These are phyloP conservation scores for Iselma pallidipennis DNA, from an alignment of 2,888 invertebrate genomes.

Conservation along the genomic window DNA sequence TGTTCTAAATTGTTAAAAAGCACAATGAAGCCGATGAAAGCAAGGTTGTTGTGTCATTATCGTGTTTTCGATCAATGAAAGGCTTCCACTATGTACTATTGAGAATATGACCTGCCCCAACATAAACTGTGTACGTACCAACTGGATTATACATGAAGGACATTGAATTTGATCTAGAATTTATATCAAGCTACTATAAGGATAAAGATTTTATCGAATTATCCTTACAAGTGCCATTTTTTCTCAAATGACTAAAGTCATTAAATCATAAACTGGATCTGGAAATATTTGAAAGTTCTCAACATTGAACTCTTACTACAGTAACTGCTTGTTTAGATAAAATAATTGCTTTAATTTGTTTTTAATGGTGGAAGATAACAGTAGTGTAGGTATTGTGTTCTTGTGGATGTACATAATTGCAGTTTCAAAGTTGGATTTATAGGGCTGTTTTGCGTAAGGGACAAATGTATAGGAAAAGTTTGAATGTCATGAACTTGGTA, in stretches of 20 bases:
- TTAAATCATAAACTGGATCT: background rate
- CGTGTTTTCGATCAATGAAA: constrained; percentile 9
- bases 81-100: too few species aligned
- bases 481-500: background rate
- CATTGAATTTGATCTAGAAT: too few species aligned
- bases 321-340: background rate
- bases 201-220: background rate
- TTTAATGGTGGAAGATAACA: background rate
- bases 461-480: background rate
- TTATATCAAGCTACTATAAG: background rate
- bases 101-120: constrained; percentile 1
- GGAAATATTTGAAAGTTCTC: background rate
- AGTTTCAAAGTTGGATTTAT: background rate
- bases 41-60: background rate
- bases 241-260: background rate
- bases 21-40: background rate
- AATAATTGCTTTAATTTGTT: background rate
- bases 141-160: too few species aligned
- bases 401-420: background rate
- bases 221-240: background rate
- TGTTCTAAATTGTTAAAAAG: too few species aligned
- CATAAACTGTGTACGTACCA: too few species aligned
- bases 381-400: background rate
- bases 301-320: background rate
- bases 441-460: background rate